A percentile compares a stretch with the other conserved stretches of the same genome.
phyloP scores from a whole-genome alignment of 30 jellyfish, hydroid and myxozoan species.

The Rhopilema esculentum region DNA sequence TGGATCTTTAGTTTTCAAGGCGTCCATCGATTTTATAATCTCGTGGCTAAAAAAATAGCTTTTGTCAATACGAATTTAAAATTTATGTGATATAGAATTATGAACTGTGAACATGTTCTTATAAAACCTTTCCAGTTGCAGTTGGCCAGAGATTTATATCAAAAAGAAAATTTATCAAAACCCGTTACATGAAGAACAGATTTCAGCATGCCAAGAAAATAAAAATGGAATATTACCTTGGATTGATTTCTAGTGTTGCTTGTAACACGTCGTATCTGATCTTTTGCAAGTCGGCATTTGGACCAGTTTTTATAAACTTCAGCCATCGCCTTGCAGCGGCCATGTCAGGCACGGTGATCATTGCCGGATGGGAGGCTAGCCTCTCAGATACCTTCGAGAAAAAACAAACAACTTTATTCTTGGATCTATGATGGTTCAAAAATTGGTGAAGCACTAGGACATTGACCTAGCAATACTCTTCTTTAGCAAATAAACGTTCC shows the following conservation, averaged over 20 bases:
- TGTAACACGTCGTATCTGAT: conserved; percentile 87
- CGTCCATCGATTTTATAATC: conserved; percentile 68
- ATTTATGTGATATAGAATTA: neutral
- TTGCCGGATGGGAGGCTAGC: conserved; percentile 97
- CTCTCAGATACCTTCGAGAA: conserved; percentile 81
- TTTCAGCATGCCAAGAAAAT: too few relatives aligned
- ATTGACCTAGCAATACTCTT: too few relatives aligned
- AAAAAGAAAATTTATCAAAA: too few relatives aligned
- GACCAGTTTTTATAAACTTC: conserved; percentile 91
- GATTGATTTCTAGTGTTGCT: conserved; percentile 92
- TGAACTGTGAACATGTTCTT: neutral
- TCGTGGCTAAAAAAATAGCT: conserved; percentile 75
- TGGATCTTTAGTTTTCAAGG: conserved; percentile 77
- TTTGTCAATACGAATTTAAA: neutral
- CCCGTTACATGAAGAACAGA: too few relatives aligned
- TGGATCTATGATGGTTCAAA: neutral
- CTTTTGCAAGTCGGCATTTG: conserved; percentile 86
- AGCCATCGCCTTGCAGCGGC: conserved; percentile 99
- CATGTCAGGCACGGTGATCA: conserved; percentile 99
- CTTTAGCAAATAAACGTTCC: too few relatives aligned
- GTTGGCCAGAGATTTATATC: too few relatives aligned
- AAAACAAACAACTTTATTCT: too few relatives aligned
- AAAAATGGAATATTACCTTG: conserved; percentile 64
- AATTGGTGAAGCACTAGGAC: neutral
- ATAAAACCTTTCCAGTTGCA: neutral